A percentile compares a stretch with the other conserved stretches of the same genome.
phyloP scores from a whole-genome alignment of 1,140 invertebrate species.

The Philaenus spumarius region DNA sequence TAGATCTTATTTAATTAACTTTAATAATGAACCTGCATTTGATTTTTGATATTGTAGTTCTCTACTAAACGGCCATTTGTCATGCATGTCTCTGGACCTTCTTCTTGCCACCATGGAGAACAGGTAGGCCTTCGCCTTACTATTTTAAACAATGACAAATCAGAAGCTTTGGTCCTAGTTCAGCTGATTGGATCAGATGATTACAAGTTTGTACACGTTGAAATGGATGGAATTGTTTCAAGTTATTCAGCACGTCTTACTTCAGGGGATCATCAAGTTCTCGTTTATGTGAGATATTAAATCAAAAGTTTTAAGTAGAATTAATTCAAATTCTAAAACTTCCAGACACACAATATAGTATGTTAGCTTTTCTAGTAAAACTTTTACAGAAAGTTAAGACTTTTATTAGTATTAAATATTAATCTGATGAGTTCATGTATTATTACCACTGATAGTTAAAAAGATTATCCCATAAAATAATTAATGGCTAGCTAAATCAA shows the following conservation, averaged over 20 bases:
- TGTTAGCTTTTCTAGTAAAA: too few species aligned
- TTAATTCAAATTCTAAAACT: too few species aligned
- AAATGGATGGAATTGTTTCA: slow-evolving; percentile 45
- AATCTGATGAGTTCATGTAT: too few species aligned
- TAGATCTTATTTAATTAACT: too few species aligned
- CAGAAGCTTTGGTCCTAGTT: slow-evolving; percentile 36
- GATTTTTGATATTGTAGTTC: slow-evolving; percentile 35
- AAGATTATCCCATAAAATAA: too few species aligned
- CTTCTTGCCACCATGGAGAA: slow-evolving; percentile 47
- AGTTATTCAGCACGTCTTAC: slow-evolving; percentile 43
- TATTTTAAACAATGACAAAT: slow-evolving; percentile 47
- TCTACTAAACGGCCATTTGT: slow-evolving; percentile 48
- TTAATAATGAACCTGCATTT: not conserved
- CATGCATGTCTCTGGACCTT: slow-evolving; percentile 47
- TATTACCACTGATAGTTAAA: too few species aligned
- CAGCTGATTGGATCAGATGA: slow-evolving; percentile 39
- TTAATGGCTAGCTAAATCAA: too few species aligned
- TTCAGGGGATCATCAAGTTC: slow-evolving; percentile 42
- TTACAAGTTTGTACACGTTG: slow-evolving; percentile 51
- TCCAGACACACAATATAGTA: too few species aligned
- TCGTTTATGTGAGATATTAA: slow-evolving; percentile 44
- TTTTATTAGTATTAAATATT: too few species aligned
- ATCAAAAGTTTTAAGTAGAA: too few species aligned
- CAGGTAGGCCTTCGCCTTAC: slow-evolving; percentile 48
- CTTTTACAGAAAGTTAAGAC: too few species aligned